Conservation (phyloP, 92 coral and sea anemone species). For the Phenganax marumi region DNA sequence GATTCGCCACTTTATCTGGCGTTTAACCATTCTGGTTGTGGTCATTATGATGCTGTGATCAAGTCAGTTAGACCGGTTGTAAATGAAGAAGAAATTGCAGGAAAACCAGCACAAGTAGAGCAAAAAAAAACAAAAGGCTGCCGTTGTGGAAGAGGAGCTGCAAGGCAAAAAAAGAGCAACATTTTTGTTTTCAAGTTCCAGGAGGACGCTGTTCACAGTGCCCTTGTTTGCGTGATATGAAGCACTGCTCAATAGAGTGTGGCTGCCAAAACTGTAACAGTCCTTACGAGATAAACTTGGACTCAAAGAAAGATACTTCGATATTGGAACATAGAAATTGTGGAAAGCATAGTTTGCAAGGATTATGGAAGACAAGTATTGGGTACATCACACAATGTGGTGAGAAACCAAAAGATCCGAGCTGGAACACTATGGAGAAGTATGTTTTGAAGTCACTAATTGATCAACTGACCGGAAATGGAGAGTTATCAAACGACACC, state of each 20-base stretch:
- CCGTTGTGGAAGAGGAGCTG: slow-evolving; percentile 42
- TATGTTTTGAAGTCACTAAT: slow-evolving; percentile 12
- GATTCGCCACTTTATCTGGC: slow-evolving; percentile 49
- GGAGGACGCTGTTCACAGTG: slow-evolving; percentile 24
- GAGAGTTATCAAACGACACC: not conserved
- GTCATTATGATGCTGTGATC: slow-evolving; percentile 51
- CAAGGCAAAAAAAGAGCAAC: slow-evolving; percentile 3
- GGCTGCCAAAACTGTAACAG: slow-evolving; percentile 3
- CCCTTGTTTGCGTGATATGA: slow-evolving; percentile 14
- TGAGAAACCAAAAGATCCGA: slow-evolving; percentile 26
- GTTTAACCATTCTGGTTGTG: slow-evolving; percentile 48
- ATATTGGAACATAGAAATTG: not conserved
- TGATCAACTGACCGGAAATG: slow-evolving; percentile 9
- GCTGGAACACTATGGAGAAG: slow-evolving; percentile 23
- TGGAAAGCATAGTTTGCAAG: slow-evolving; percentile 17
- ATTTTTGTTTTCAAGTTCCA: slow-evolving; percentile 23
- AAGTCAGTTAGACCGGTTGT: slow-evolving; percentile 31
- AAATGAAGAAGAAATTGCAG: slow-evolving; percentile 29
- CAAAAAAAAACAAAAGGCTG: slow-evolving; percentile 40
- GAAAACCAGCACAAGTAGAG: not conserved
- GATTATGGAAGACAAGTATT: not conserved
- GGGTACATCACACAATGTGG: slow-evolving; percentile 7
- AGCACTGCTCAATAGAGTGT: slow-evolving; percentile 4
- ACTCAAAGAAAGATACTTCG: not conserved
- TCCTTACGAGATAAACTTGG: slow-evolving; percentile 5